Base-by-base conservation (phyloP, 2,113 vertebrate genomes). In the Odontesthes bonariensis region DNA sequence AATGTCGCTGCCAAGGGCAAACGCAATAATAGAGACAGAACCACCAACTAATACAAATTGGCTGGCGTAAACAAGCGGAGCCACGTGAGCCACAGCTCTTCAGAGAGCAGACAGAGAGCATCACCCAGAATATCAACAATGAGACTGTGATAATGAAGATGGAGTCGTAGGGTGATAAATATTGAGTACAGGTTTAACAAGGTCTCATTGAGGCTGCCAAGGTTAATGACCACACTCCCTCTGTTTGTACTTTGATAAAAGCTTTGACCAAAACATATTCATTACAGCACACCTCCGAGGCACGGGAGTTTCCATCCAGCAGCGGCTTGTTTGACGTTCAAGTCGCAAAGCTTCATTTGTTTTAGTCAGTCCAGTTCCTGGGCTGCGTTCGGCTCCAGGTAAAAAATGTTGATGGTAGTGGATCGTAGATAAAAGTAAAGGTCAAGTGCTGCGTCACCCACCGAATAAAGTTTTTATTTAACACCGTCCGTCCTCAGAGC, bases 21-120 rank as follows among this genome's bases (percentile, higher is more conserved):
- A 12, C 1, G 6, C 17, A 19, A 32, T 81, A 83, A 88, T 83
- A 62, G 82, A 82, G 85, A 86, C 60, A 63, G 46, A 86, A 59
- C 22, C 53, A 27, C 13, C 5, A 46, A 68, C 71, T 78, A 81
- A 86, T 72, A 27, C 33, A 6, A 59, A 62, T 22, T 42, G 81
- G 61, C 66, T 69, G 47, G 11, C 3, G 4, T 70, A 82, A 87
- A 87, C 75, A 63, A 77, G 81, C n/a, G n/a, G n/a, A n/a, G n/a
- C n/a, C n/a, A n/a, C n/a, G n/a, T 72, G 38, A 63, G 52, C 53
- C 57, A 31, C 59, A 8, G 47, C 63, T 59, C 55, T 47, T 61
- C 27, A n/a, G n/a, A n/a, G n/a, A 10, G 23, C 23, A 73, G 75
- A 64, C 33, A 42, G 42, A 53, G 65, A 46, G 64, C 0, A n/a